Evolutionary conservation across 2,797 vertebrate species (phyloP).

Genomic region (Myotis findleyi): DNA sequence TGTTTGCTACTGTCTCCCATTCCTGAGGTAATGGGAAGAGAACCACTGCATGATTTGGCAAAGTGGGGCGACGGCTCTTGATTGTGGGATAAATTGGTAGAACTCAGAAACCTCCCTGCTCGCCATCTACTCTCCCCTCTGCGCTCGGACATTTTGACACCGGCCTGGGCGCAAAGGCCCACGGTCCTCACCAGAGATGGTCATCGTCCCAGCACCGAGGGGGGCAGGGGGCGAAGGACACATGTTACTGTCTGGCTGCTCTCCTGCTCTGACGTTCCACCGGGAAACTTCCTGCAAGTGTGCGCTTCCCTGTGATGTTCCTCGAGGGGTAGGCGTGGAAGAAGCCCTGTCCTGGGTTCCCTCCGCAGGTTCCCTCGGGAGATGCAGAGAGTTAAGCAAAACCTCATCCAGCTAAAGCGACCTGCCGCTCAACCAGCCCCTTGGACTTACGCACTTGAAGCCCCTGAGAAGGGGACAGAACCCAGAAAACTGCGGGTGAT

Average conservation of each 20-base stretch:
- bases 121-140: neutral
- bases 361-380: neutral
- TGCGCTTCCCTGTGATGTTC: neutral
- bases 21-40: slow-evolving; percentile 68
- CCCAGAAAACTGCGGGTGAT: neutral
- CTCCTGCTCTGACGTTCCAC: neutral
- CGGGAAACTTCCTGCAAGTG: neutral
- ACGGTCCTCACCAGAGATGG: too few species aligned
- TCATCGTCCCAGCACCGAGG: too few species aligned
- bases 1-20: slow-evolving; percentile 75
- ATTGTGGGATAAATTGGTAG: slow-evolving; percentile 68
- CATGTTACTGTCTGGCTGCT: neutral
- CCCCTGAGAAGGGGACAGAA: neutral
- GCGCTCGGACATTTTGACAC: neutral
- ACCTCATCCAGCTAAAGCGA: neutral
- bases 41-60: slow-evolving; percentile 42
- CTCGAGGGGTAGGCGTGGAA: rapidly evolving
- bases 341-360: too few species aligned
- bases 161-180: neutral
- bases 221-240: too few species aligned
- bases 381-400: too few species aligned
- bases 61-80: slow-evolving; percentile 70
- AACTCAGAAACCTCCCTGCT: slow-evolving; percentile 55
- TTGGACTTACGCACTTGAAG: neutral
- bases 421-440: neutral